Conservation (phyloP, 2,888 invertebrate species). For the Fissipunctia ypsillon region DNA sequence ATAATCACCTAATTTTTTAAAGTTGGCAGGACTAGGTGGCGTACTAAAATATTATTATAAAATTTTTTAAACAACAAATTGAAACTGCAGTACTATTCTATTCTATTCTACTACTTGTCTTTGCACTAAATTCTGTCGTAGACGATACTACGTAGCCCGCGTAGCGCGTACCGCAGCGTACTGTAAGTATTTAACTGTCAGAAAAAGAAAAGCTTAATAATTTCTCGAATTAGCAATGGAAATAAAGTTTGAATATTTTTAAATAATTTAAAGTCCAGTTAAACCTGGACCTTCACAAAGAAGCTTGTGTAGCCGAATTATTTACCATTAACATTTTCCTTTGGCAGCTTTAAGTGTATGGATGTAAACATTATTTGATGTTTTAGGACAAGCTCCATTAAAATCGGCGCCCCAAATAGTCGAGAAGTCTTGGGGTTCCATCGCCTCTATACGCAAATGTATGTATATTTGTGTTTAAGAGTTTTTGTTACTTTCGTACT, state of each 20-base stretch:
- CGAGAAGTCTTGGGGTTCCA: slow-evolving; percentile 60
- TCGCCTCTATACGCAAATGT: slow-evolving; percentile 27
- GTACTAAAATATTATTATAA: no score
- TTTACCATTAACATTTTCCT: slow-evolving; percentile 40
- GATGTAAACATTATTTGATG: slow-evolving; percentile 73
- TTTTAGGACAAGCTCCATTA: slow-evolving; percentile 79
- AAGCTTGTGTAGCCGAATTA: slow-evolving; percentile 24
- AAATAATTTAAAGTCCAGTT: slow-evolving; percentile 8
- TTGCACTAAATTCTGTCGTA: not conserved
- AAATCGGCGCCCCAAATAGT: slow-evolving; percentile 71
- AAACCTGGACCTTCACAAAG: not conserved
- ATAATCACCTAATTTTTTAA: not conserved
- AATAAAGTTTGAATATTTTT: not conserved
- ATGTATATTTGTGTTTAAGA: slow-evolving; percentile 34
- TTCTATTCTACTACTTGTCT: not conserved
- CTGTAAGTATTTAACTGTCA: not conserved
- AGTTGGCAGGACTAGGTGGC: not conserved
- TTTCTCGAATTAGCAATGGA: not conserved
- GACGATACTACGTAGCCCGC: not conserved
- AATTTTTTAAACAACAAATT: not conserved
- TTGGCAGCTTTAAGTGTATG: slow-evolving; percentile 37
- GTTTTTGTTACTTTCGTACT: slow-evolving; percentile 33
- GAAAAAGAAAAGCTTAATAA: slow-evolving; percentile 8
- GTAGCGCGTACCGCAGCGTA: not conserved
- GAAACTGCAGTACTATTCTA: not conserved